These are phyloP conservation scores for Himalopsyche phryganea DNA, from an alignment of 1,140 invertebrate species.

Conservation along the genomic window DNA sequence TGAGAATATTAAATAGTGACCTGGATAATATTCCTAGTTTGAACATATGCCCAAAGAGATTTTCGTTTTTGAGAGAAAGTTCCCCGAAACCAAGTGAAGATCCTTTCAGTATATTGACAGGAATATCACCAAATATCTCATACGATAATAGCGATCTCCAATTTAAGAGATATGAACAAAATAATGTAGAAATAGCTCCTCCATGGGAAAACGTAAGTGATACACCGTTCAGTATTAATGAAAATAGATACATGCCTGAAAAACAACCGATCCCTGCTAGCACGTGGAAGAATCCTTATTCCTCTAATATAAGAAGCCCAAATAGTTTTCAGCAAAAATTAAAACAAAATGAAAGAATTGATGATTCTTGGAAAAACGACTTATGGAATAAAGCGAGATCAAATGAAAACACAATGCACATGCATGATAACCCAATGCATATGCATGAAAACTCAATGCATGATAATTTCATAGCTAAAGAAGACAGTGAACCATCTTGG, in stretches of 20 bases:
- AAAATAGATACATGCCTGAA: not conserved
- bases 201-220: constrained; percentile 11
- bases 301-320: not conserved
- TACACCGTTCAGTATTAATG: not conserved
- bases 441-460: not conserved
- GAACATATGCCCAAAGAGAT: constrained; percentile 29
- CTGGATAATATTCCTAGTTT: constrained; percentile 29
- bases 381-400: constrained; percentile 18
- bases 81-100: constrained; percentile 18
- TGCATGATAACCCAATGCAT: constrained; percentile 5
- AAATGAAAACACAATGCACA: constrained; percentile 3
- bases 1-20: constrained; percentile 28
- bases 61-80: constrained; percentile 30
- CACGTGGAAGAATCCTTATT: not conserved
- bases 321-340: not conserved
- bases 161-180: not conserved
- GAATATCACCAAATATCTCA: constrained; percentile 28
- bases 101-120: constrained; percentile 20
- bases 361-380: constrained; percentile 24
- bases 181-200: constrained; percentile 9
- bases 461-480: not conserved
- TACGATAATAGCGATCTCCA: constrained; percentile 14
- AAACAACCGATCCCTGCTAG: not conserved
- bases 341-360: constrained; percentile 2
- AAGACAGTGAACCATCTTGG: constrained; percentile 30